Base-by-base conservation (phyloP, 2,888 invertebrate genomes). In the Sphaerophoria rueppellii region DNA sequence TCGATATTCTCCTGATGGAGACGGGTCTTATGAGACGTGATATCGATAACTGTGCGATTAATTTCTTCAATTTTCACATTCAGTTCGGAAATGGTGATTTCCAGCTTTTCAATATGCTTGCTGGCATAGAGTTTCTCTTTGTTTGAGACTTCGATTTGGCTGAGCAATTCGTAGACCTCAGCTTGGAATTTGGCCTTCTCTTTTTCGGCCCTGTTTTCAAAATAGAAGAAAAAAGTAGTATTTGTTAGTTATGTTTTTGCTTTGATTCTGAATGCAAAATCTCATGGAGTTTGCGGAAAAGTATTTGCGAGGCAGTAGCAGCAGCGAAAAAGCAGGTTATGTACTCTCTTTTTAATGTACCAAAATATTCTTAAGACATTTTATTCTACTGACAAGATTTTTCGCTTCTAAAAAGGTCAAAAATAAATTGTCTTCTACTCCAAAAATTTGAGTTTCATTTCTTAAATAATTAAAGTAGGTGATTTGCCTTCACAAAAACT, bases 171-270 rank as follows among this genome's bases (percentile, higher is more conserved):
- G 93, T 99, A 99, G 87, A 99, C 97, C 94, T 99, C 99, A 91
- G 98, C 95, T 93, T 99, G 98, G 94, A 99, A 97, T 93, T 98
- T 98, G 91, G 96, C 94, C 93, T 98, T 99, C 92, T 99, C 99
- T 93, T 99, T 99, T 93, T 99, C 99, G 92, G 96, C 94, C 93
- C 99, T 99, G 93, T 35, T 86, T 87, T 14, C 6, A 60, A 54
- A 11, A 48, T 57, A 50, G 34, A 57, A 40, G n/a, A 65, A 35
- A 65, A 50, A 61, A 54, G 16, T 46, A 34, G 67, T 54, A 70
- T 6, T 6, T 57, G 86, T 86, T 79, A 24, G 35, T 24, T 24
- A 6, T 32, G 9, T 0, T 14, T 61, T 34, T 34, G 1, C 2
- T 54, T 32, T 32, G 9, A 11, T 12, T 14, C n/a, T 6, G 14